phyloP scores from a whole-genome alignment of 2,797 vertebrate genomes.

The Microcaecilia unicolor region DNA sequence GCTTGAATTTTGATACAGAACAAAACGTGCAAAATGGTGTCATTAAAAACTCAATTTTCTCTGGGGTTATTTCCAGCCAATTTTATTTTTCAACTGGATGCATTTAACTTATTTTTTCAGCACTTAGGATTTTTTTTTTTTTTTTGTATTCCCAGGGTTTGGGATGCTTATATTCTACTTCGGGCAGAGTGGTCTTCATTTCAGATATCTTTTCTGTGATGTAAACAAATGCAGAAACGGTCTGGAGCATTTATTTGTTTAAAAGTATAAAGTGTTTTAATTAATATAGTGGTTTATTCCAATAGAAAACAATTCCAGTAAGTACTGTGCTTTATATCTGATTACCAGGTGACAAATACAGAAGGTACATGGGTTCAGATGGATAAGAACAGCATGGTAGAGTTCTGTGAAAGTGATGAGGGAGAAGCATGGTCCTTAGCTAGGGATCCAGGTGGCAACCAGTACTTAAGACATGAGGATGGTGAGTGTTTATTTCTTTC shows the following conservation, averaged over 20 bases:
- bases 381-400: slow-evolving; percentile 98
- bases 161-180: slow-evolving; percentile 28
- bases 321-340: slow-evolving; percentile 47
- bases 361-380: slow-evolving; percentile 97
- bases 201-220: slow-evolving; percentile 34
- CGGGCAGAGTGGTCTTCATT: slow-evolving; percentile 51
- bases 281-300: slow-evolving; percentile 21
- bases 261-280: slow-evolving; percentile 25
- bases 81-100: not conserved
- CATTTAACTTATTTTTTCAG: not conserved
- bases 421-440: slow-evolving; percentile 97
- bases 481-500: slow-evolving; percentile 65
- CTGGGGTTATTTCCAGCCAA: not conserved
- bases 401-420: slow-evolving; percentile 98
- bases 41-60: no score
- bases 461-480: slow-evolving; percentile 93
- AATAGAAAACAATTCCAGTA: slow-evolving; percentile 28
- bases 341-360: slow-evolving; percentile 89
- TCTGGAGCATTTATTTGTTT: no score
- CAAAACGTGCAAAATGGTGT: not conserved
- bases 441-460: slow-evolving; percentile 91
- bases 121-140: not conserved
- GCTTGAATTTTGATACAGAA: slow-evolving; percentile 17
- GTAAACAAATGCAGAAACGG: no score
- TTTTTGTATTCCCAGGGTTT: not conserved